Evolutionary conservation across 1,140 invertebrate genomes (phyloP).

Genomic region (Hypsibius dujardini): DNA sequence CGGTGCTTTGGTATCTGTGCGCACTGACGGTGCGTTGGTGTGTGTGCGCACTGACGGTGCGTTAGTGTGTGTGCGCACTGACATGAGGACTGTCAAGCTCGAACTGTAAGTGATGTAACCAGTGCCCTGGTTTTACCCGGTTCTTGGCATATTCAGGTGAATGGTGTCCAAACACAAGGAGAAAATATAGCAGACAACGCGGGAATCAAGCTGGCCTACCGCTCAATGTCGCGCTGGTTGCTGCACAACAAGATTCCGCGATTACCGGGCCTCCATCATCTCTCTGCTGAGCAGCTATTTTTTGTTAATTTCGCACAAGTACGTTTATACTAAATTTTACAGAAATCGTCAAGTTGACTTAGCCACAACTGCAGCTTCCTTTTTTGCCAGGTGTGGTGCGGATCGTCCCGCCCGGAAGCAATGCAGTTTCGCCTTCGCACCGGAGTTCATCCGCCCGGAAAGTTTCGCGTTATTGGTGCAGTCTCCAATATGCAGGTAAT

Average conservation of each 20-base stretch:
- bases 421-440: conserved; percentile 33
- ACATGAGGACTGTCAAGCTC: no score
- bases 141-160: neutral
- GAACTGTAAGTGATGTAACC: no score
- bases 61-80: no score
- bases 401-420: conserved; percentile 34
- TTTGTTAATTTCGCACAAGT: conserved; percentile 21
- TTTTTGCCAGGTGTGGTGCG: conserved; percentile 36
- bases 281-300: neutral
- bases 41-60: no score
- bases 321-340: conserved; percentile 26
- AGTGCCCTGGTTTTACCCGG: neutral
- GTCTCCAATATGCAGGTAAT: conserved; percentile 14
- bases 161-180: conserved; percentile 25
- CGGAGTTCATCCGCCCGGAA: conserved; percentile 35
- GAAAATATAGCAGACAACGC: conserved; percentile 32
- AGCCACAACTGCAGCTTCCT: conserved; percentile 24
- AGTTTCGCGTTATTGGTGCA: conserved; percentile 26
- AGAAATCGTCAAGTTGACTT: conserved; percentile 26
- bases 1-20: no score
- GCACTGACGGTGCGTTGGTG: no score
- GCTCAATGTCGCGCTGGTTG: conserved; percentile 8
- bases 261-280: conserved; percentile 1
- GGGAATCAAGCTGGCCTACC: conserved; percentile 24
- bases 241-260: neutral